Evolutionary conservation across 1,140 invertebrate genomes (phyloP), one percentile per base, ranked within the genome.

Genomic region (Diorhabda sublineata): DNA sequence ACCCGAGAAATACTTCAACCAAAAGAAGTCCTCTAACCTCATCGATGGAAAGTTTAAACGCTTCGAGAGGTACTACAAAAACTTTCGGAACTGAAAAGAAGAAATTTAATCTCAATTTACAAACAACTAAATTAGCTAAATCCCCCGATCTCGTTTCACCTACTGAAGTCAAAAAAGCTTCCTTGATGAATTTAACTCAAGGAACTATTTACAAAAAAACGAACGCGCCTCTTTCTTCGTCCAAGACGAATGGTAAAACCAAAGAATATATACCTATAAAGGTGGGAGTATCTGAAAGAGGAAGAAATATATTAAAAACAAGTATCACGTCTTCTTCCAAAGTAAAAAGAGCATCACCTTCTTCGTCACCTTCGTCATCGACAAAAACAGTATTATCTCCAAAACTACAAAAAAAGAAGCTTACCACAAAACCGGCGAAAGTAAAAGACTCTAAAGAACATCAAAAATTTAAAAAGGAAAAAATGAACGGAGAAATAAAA

Each of bases 81-180:
- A 81, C 79, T 3, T 81, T 82, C 62, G 78, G 78, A 45, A 75
- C 62, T 42, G 79, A 81, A 69, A 82, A 82, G 67, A 70, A 67
- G 45, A 78, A 77, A 61, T 70, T 75, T 58, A 74, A 79, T 60
- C 64, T 78, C 42, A 69, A 62, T 62, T 43, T 65, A 57, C 11
- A 45, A 41, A 67, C 57, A 45, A 45, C 44, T n/a, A 81, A 77
- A 67, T 73, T 85, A 4, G 79, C 79, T 42, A 83, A 81, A 71
- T 84, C 83, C 3, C 82, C 85, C 0, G 86, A 87, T 58, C 74
- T 90, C 2, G 81, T 87, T 45, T 87, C 86, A 2, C 84, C 86
- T 0, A 81, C 82, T 47, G 86, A 89, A 74, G 85, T 87, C 2
- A 85, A 84, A 66, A 87, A 86, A 75, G 84, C 83, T 2, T 75